phyloP scores from a whole-genome alignment of 2,888 invertebrate species.

The Andrena trimmerana region DNA sequence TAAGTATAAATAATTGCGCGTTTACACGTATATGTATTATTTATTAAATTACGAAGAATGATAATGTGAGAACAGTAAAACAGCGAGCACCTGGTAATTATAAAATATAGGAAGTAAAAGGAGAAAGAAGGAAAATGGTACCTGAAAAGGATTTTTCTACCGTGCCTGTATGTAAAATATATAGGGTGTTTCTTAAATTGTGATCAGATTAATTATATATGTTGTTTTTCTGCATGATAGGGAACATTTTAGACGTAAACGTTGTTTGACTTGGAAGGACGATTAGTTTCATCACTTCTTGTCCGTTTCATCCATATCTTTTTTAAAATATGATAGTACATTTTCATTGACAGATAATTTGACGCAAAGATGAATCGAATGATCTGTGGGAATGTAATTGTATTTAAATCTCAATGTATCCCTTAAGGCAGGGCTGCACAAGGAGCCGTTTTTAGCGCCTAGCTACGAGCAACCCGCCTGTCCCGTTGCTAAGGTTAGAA shows the following conservation, averaged over 20 bases:
- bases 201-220: neutral
- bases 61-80: conserved; percentile 40
- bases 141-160: neutral
- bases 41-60: conserved; percentile 12
- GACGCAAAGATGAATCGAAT: no score
- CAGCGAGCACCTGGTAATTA: conserved; percentile 23
- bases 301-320: no score
- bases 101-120: neutral
- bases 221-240: neutral
- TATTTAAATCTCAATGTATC: no score
- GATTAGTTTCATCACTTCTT: no score
- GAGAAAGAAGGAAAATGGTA: neutral
- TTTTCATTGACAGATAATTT: no score
- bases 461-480: no score
- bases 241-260: neutral
- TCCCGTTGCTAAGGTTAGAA: no score
- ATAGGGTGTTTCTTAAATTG: neutral
- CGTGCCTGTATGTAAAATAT: neutral
- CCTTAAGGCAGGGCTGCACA: no score
- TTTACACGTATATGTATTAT: neutral
- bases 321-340: no score
- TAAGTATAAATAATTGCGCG: neutral
- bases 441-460: no score
- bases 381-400: no score
- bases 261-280: no score